These are phyloP conservation scores for Trichoplusia ni DNA, from an alignment of 1,140 invertebrate species.

Conservation along the genomic window DNA sequence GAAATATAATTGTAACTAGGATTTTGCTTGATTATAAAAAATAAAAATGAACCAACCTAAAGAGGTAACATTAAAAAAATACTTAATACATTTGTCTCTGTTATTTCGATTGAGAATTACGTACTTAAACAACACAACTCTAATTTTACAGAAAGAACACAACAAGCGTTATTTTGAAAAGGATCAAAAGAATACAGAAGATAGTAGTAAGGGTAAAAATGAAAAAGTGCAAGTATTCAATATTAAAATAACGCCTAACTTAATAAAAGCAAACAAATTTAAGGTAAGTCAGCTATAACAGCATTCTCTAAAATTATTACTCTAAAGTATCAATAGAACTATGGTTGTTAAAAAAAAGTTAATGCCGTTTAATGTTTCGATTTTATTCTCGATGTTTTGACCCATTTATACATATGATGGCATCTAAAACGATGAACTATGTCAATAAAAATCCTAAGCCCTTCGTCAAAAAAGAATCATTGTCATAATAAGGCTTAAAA, in stretches of 20 bases:
- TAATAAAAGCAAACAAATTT: constrained; percentile 50
- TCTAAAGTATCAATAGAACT: not conserved
- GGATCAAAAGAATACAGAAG: constrained; percentile 2
- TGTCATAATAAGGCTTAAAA: no score
- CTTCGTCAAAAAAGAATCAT: no score
- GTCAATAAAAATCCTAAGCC: no score
- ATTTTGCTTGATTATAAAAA: not conserved
- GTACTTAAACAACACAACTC: not conserved
- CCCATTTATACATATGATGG: no score
- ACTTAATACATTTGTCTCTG: no score
- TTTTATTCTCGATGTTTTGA: no score
- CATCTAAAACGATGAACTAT: no score
- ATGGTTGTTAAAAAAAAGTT: no score
- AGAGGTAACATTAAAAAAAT: constrained; percentile 1
- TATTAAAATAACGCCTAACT: constrained; percentile 55
- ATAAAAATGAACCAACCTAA: constrained; percentile 8
- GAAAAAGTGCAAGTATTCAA: constrained; percentile 63
- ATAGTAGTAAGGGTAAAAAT: not conserved
- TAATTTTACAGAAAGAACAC: constrained; percentile 18
- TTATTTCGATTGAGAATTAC: not conserved
- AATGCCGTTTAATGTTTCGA: no score
- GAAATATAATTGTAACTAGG: no score
- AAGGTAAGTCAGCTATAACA: constrained; percentile 48
- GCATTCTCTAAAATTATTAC: not conserved
- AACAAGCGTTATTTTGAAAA: constrained; percentile 58